Percentiles rank a stretch among this genome's conserved stretches.
Conservation (phyloP, 2,888 invertebrate genomes). For the Tipula lateralis region DNA sequence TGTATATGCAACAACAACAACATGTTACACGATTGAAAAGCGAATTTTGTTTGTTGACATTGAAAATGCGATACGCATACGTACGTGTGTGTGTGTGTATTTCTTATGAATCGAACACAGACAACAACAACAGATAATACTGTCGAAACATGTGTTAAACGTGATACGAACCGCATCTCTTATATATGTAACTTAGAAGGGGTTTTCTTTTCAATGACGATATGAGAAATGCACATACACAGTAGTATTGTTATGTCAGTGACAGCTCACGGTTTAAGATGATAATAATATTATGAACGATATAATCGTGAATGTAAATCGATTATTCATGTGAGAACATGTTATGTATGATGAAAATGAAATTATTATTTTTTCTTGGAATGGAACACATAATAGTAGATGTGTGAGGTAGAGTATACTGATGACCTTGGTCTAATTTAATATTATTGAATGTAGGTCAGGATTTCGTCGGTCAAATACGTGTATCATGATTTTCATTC, state of each 20-base stretch:
- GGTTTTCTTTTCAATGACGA: not conserved
- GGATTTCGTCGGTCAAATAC: too few relatives aligned
- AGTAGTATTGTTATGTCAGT: not conserved
- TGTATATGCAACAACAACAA: not conserved
- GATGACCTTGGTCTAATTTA: too few relatives aligned
- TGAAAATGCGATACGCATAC: not conserved
- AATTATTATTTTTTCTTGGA: too few relatives aligned
- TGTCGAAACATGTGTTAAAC: not conserved
- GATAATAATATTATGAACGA: too few relatives aligned
- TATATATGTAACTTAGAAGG: too few relatives aligned
- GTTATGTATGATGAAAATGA: too few relatives aligned
- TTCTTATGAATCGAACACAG: not conserved
- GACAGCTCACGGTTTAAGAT: not conserved
- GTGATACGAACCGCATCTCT: not conserved
- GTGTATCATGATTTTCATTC: too few relatives aligned
- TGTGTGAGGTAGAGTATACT: too few relatives aligned
- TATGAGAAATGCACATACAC: not conserved
- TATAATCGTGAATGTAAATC: not conserved
- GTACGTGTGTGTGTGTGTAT: not conserved
- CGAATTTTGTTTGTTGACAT: not conserved
- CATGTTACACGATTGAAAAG: not conserved
- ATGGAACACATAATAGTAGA: too few relatives aligned
- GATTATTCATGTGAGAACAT: not conserved
- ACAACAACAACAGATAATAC: not conserved
- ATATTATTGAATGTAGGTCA: too few relatives aligned